Percentiles rank a stretch among this genome's conserved stretches.
Evolutionary conservation across 2,113 vertebrate species (phyloP).

Genomic region (Limnothrissa miodon): DNA sequence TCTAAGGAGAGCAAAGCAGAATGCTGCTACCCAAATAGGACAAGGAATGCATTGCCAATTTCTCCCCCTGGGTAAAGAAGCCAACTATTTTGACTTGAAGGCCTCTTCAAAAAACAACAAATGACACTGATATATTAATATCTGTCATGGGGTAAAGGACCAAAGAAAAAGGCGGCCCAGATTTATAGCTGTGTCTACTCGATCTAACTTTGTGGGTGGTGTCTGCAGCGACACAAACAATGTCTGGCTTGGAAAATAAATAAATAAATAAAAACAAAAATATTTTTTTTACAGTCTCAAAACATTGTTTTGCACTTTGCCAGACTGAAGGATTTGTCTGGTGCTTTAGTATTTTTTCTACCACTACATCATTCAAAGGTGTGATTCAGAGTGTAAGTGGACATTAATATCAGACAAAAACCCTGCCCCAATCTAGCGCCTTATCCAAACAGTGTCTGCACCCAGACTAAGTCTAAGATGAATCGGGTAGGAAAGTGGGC

Average conservation of each 20-base stretch:
- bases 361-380: neutral
- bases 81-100: conserved; percentile 20
- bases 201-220: conserved; percentile 9
- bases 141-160: neutral
- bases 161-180: neutral
- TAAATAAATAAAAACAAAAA: neutral
- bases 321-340: neutral
- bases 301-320: neutral
- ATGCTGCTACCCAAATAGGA: conserved; percentile 12
- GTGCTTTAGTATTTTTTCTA: neutral
- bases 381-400: neutral
- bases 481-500: neutral
- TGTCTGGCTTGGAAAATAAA: neutral
- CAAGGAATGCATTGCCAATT: conserved; percentile 13
- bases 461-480: neutral
- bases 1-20: neutral
- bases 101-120: conserved; percentile 22
- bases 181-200: conserved; percentile 6
- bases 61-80: conserved; percentile 13
- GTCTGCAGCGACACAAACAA: conserved; percentile 1
- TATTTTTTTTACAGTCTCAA: neutral
- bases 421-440: neutral
- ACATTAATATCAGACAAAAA: neutral
- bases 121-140: conserved; percentile 8
- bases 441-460: neutral